Evolutionary conservation across 30 jellyfish, hydroid and myxozoan genomes (phyloP), one percentile per base, ranked within the genome.

Genomic region (Pelagia noctiluca): DNA sequence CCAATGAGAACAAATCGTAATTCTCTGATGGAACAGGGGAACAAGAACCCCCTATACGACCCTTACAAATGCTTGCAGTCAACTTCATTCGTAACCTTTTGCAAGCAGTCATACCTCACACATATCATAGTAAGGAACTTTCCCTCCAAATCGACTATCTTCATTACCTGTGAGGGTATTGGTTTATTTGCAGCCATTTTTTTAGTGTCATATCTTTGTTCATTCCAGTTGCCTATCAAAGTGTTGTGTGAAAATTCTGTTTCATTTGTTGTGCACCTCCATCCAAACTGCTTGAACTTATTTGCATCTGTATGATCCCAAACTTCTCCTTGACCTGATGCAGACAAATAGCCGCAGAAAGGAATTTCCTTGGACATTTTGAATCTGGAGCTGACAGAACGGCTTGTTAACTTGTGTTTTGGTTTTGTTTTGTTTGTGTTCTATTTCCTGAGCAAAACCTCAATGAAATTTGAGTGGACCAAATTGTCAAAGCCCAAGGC

Each of bases 231-330:
- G 35, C 97, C 97, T 36, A 90, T 90, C 32, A 84, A 62, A 3
- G 97, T 90, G 10, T 72, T 80, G 62, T 82, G 89, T 11, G 90
- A 65, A 48, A 73, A 90, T 48, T 72, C 97, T 0, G 97, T 84
- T 75, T 90, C 97, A 60, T 90, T 84, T 34, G 97, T 90, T 54
- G 95, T 84, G 85, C 97, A 90, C 53, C 97, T 63, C 97, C 97
- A 90, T 8, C 97, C 97, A 68, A 90, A 90, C 78, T 90, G 96
- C 65, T 72, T 65, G 42, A 90, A 90, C 36, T 90, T 90, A 34
- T 90, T 90, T 25, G 23, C 96, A 71, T 90, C 97, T 28, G 94
- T 36, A 25, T 82, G 90, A 76, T 90, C 97, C 91, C 93, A 90
- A 0, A 74, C 86, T 63, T 90, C 97, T 8, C 96, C 97, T 16